Conservation (phyloP, 2,797 vertebrate genomes). For the Chrysocyon brachyurus region DNA sequence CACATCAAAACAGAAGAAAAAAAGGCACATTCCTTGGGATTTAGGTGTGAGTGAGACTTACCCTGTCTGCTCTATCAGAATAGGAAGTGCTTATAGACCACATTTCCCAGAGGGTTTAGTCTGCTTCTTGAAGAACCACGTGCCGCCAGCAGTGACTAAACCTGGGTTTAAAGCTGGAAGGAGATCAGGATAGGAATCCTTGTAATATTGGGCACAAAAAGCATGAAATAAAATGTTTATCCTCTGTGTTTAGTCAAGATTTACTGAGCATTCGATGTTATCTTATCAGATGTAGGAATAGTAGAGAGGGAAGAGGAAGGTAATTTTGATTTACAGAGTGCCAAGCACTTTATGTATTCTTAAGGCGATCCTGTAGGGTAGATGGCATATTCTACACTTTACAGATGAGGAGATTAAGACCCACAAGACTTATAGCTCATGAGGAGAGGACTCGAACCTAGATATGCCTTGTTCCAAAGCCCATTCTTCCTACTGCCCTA, state of each 20-base stretch:
- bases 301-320: conserved; percentile 32
- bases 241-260: conserved; percentile 60
- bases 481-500: conserved; percentile 2
- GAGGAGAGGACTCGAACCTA: background rate
- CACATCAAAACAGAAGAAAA: conserved; percentile 36
- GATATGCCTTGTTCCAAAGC: background rate
- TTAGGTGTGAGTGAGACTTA: conserved; percentile 64
- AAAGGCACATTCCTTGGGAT: conserved; percentile 63
- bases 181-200: background rate
- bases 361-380: background rate
- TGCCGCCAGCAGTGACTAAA: conserved; percentile 41
- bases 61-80: conserved; percentile 41
- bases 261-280: conserved; percentile 55
- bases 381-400: background rate
- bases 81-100: conserved; percentile 32
- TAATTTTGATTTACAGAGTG: conserved; percentile 53
- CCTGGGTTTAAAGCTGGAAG: conserved; percentile 52
- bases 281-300: conserved; percentile 45
- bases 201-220: conserved; percentile 48
- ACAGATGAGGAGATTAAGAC: conserved; percentile 27
- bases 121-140: conserved; percentile 40
- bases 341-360: conserved; percentile 48
- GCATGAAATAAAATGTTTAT: conserved; percentile 55
- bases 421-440: conserved; percentile 23
- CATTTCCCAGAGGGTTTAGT: conserved; percentile 50